Evolutionary conservation across 2,888 invertebrate species (phyloP).

Genomic region (Parnassius orleans): DNA sequence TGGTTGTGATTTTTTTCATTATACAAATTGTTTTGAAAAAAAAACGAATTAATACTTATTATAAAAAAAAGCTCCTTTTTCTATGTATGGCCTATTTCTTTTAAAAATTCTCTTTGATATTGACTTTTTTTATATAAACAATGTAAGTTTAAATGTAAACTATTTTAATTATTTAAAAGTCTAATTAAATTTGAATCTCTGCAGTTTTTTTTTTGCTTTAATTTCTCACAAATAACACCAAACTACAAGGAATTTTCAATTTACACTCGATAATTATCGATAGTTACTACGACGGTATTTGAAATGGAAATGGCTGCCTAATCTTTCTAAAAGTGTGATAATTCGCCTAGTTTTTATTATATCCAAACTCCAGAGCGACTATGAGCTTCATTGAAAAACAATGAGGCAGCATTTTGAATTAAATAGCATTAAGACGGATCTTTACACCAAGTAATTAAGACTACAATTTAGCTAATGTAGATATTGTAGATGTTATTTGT

Average conservation of each 20-base stretch:
- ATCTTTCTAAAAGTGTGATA: constrained; percentile 43
- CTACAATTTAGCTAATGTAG: constrained; percentile 65
- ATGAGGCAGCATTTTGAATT: constrained; percentile 44
- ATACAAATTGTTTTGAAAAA: too few relatives aligned
- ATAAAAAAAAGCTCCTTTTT: too few relatives aligned
- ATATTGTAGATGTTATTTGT: constrained; percentile 68
- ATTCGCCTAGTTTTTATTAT: constrained; percentile 40
- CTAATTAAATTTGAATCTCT: too few relatives aligned
- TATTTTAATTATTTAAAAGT: too few relatives aligned
- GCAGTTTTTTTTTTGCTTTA: neutral
- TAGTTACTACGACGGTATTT: constrained; percentile 14
- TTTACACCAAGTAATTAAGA: constrained; percentile 80
- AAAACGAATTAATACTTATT: too few relatives aligned
- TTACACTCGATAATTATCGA: neutral
- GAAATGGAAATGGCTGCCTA: constrained; percentile 9
- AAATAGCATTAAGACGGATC: constrained; percentile 69
- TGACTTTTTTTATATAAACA: too few relatives aligned
- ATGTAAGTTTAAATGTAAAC: too few relatives aligned
- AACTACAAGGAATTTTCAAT: constrained; percentile 1
- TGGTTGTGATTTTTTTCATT: neutral
- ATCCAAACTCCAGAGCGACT: constrained; percentile 33
- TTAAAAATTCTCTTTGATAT: too few relatives aligned
- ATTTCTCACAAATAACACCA: neutral
- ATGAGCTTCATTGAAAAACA: constrained; percentile 25
- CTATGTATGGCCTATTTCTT: too few relatives aligned